Conservation (phyloP, 1,140 invertebrate species). For the Ostrea edulis region DNA sequence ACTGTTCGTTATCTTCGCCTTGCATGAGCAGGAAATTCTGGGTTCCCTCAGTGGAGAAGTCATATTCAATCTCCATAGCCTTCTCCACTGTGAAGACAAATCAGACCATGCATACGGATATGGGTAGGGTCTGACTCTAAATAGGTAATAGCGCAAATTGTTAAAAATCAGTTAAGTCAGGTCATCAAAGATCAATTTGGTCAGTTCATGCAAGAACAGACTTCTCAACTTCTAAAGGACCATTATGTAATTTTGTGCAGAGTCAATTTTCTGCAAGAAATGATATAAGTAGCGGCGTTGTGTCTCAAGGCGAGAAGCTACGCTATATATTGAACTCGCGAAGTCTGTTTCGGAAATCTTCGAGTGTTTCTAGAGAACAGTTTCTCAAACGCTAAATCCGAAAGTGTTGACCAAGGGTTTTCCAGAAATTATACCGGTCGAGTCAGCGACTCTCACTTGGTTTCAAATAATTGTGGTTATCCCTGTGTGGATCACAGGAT, state of each 20-base stretch:
- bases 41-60: conserved; percentile 56
- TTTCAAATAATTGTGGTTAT: neutral
- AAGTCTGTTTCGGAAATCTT: neutral
- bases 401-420: neutral
- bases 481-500: neutral
- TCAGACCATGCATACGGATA: neutral
- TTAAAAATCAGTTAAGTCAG: conserved; percentile 40
- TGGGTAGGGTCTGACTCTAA: conserved; percentile 1
- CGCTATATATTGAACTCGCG: neutral
- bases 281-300: neutral
- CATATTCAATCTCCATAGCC: neutral
- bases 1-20: no score
- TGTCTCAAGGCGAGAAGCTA: neutral
- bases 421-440: neutral
- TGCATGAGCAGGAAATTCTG: conserved; percentile 78
- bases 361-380: no score
- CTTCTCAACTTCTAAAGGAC: neutral
- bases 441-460: neutral
- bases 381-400: no score
- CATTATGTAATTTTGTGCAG: neutral
- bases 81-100: neutral
- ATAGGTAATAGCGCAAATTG: conserved; percentile 33
- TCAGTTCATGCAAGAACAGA: neutral
- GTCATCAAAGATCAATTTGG: conserved; percentile 42
- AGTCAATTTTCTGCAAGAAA: neutral